These are phyloP conservation scores for Echiichthys vipera DNA, from an alignment of 2,797 vertebrate genomes.

Conservation along the genomic window DNA sequence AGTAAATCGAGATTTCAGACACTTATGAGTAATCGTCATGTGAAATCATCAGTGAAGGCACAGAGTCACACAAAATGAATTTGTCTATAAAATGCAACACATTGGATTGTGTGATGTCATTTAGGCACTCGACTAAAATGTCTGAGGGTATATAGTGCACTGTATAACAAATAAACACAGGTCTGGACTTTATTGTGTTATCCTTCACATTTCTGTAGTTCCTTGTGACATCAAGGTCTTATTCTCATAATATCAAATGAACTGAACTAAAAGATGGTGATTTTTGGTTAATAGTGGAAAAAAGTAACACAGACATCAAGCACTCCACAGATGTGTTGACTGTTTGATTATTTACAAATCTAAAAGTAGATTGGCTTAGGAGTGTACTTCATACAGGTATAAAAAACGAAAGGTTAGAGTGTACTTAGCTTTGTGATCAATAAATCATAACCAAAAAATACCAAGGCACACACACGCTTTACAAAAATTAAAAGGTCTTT, in stretches of 20 bases:
- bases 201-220: not conserved
- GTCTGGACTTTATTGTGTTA: not conserved
- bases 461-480: too few relatives aligned
- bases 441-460: too few relatives aligned
- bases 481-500: too few relatives aligned
- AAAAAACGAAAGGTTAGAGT: too few relatives aligned
- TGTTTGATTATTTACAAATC: not conserved
- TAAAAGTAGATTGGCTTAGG: too few relatives aligned
- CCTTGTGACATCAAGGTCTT: too few relatives aligned
- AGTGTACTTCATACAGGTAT: too few relatives aligned
- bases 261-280: not conserved
- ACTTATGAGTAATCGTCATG: slow-evolving; percentile 15
- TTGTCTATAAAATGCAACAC: not conserved
- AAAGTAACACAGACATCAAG: not conserved
- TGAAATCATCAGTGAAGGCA: not conserved
- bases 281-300: not conserved
- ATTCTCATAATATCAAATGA: not conserved
- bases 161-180: not conserved
- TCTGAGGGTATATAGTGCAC: too few relatives aligned
- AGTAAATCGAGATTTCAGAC: not conserved
- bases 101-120: not conserved
- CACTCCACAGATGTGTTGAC: not conserved
- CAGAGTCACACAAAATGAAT: not conserved
- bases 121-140: not conserved
- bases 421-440: too few relatives aligned